Conservation (phyloP, 2,888 invertebrate species). For the Dysmachus trigonus region DNA sequence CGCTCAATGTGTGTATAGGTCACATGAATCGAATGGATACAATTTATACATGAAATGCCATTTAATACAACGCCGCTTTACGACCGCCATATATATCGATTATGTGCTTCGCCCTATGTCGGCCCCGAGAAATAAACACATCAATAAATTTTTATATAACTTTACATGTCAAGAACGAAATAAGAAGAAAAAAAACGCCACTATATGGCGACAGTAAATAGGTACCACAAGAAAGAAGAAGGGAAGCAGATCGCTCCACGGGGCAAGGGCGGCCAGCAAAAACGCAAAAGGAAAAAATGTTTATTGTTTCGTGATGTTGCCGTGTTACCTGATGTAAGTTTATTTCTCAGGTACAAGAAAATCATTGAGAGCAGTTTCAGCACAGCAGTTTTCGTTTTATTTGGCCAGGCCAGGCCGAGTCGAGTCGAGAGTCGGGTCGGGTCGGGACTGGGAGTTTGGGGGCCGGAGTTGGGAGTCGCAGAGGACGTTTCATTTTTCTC, state of each 20-base stretch:
- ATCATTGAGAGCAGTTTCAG: slow-evolving; percentile 21
- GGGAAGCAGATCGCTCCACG: neutral
- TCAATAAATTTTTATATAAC: slow-evolving; percentile 42
- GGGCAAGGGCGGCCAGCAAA: neutral
- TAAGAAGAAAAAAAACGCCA: slow-evolving; percentile 2
- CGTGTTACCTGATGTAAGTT: slow-evolving; percentile 35
- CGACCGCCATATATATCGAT: slow-evolving; percentile 44
- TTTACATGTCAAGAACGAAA: slow-evolving; percentile 19
- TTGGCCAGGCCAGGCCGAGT: neutral
- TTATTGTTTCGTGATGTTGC: slow-evolving; percentile 34
- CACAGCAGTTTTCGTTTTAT: neutral
- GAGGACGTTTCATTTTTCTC: neutral
- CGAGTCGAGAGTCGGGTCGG: neutral
- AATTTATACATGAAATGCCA: slow-evolving; percentile 18
- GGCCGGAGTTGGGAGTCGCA: neutral
- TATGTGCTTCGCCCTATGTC: slow-evolving; percentile 26
- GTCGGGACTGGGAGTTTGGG: neutral
- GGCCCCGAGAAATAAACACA: slow-evolving; percentile 24
- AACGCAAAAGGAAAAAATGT: slow-evolving; percentile 26
- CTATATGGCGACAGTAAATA: slow-evolving; percentile 37
- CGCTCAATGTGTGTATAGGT: neutral
- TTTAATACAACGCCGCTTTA: slow-evolving; percentile 32
- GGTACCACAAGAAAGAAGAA: neutral
- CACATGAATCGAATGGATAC: neutral
- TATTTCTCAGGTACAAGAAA: slow-evolving; percentile 14